Percentiles rank a stretch among this genome's conserved stretches.
phyloP scores from a whole-genome alignment of 2,888 invertebrate species.

The Synergus japonicus region DNA sequence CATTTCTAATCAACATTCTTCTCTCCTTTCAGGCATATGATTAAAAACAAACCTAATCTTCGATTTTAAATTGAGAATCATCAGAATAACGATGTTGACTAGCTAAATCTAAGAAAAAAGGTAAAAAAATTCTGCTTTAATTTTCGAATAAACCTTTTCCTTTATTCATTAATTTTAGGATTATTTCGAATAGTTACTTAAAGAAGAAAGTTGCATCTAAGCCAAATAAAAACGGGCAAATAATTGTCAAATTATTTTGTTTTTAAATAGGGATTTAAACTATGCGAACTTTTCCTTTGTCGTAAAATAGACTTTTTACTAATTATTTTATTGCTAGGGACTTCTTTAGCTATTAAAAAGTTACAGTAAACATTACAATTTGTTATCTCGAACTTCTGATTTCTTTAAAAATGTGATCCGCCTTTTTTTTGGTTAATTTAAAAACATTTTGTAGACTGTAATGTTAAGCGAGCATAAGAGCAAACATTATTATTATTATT shows the following conservation, averaged over 20 bases:
- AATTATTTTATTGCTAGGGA: not conserved
- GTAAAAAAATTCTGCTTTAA: no score
- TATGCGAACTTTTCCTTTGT: not conserved
- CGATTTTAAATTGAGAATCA: constrained; percentile 80
- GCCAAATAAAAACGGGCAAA: not conserved
- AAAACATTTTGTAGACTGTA: not conserved
- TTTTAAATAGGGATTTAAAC: not conserved
- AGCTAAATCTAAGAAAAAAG: not conserved
- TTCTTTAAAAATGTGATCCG: not conserved
- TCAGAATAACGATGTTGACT: not conserved
- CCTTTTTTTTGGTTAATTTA: not conserved
- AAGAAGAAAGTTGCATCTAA: not conserved
- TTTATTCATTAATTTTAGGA: not conserved
- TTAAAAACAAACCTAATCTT: constrained; percentile 92
- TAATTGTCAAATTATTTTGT: not conserved
- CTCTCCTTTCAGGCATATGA: constrained; percentile 86
- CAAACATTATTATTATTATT: not conserved
- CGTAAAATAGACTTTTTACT: not conserved
- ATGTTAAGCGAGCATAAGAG: not conserved
- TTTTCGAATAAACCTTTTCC: not conserved
- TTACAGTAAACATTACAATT: not conserved
- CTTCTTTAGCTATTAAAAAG: not conserved
- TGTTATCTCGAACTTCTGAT: not conserved
- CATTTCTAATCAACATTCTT: not conserved
- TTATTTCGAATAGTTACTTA: not conserved